Percentiles rank a stretch among this genome's conserved stretches.
phyloP scores from a whole-genome alignment of 2,888 invertebrate genomes.

The Drosophila ezoana region DNA sequence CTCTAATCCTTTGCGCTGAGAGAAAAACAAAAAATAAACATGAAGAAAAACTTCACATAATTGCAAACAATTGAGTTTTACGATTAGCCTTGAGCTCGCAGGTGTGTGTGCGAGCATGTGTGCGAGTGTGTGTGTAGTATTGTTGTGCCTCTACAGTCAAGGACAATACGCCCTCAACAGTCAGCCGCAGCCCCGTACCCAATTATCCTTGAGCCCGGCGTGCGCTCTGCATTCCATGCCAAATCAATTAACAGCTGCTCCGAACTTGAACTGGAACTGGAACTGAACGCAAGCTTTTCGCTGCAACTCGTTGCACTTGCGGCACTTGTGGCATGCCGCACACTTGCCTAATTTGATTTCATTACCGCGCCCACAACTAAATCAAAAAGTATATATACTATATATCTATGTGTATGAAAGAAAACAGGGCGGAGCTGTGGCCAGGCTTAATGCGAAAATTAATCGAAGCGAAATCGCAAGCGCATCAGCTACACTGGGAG shows the following conservation, averaged over 20 bases:
- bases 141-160: constrained; percentile 16
- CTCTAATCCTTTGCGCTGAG: constrained; percentile 56
- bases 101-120: constrained; percentile 33
- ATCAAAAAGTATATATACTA: constrained; percentile 7
- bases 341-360: constrained; percentile 85
- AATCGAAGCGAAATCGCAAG: constrained; percentile 82
- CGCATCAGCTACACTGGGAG: constrained; percentile 43
- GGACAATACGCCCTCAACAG: constrained; percentile 23
- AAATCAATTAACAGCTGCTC: constrained; percentile 64
- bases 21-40: constrained; percentile 7
- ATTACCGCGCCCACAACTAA: constrained; percentile 84
- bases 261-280: constrained; percentile 22
- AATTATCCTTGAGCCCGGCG: constrained; percentile 68
- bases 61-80: constrained; percentile 72
- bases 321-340: constrained; percentile 55
- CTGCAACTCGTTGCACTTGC: constrained; percentile 2
- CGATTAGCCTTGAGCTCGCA: constrained; percentile 56
- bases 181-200: constrained; percentile 9
- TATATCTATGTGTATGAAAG: neutral
- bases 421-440: constrained; percentile 76
- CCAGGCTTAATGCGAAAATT: constrained; percentile 83
- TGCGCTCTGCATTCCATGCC: constrained; percentile 22
- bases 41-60: constrained; percentile 41
- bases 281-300: constrained; percentile 5
- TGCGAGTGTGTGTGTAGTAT: neutral